Conservation (phyloP, 2,113 vertebrate species). For the Psephotus haematonotus region DNA sequence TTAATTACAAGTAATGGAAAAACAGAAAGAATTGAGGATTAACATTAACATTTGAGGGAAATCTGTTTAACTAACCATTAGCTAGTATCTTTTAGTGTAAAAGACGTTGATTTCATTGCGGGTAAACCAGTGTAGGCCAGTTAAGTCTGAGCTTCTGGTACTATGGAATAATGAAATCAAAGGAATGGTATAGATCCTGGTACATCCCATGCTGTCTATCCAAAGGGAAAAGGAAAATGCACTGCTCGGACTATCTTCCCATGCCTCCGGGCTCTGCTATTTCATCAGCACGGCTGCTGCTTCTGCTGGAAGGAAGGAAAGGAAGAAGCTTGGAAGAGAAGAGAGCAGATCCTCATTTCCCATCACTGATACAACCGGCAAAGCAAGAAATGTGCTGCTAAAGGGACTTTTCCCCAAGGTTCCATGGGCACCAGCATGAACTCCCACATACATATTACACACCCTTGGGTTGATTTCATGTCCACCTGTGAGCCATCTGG, state of each 20-base stretch:
- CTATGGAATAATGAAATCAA: background rate
- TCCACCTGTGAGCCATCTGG: background rate
- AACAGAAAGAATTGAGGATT: background rate
- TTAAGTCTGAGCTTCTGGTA: background rate
- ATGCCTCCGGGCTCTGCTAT: background rate
- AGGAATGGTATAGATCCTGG: background rate
- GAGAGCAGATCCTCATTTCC: background rate
- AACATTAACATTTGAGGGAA: background rate
- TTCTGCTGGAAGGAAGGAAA: background rate
- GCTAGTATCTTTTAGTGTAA: background rate
- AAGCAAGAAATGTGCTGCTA: background rate
- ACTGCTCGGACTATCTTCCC: background rate
- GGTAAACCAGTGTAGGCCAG: background rate
- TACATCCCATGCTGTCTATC: background rate
- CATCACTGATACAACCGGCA: background rate
- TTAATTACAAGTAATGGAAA: background rate
- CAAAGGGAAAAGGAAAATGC: background rate
- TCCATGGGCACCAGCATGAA: background rate
- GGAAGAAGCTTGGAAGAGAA: background rate
- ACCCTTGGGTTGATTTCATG: background rate
- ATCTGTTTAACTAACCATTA: background rate
- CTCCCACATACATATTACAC: slow-evolving; percentile 43
- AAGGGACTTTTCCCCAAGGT: background rate
- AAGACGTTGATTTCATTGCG: background rate
- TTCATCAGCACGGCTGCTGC: background rate